A percentile compares a stretch with the other conserved stretches of the same genome.
These are phyloP conservation scores for Prunella strophiata DNA, from an alignment of 2,797 vertebrate genomes.

Conservation along the genomic window DNA sequence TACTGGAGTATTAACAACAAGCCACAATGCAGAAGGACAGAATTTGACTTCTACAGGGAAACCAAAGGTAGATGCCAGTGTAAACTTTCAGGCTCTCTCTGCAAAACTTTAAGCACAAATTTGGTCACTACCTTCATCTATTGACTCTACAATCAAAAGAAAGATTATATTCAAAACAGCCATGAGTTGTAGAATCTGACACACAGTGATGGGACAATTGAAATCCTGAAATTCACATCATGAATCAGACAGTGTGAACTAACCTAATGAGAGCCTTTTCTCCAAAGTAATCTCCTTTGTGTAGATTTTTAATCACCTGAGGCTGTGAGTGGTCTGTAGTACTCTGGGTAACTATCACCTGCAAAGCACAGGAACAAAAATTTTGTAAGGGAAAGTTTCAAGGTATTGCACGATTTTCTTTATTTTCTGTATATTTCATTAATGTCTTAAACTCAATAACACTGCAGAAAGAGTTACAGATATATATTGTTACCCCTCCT, in stretches of 20 bases:
- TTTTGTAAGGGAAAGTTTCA: neutral
- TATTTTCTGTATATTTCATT: neutral
- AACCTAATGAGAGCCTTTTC: conserved; percentile 96
- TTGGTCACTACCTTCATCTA: neutral
- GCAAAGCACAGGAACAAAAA: neutral
- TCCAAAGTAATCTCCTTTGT: conserved; percentile 93
- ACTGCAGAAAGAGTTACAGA: neutral
- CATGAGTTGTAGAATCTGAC: neutral
- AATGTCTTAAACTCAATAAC: neutral
- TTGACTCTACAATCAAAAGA: neutral
- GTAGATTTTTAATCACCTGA: conserved; percentile 88
- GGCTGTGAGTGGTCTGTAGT: conserved; percentile 81
- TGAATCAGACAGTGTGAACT: neutral
- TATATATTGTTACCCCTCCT: neutral
- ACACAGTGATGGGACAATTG: neutral
- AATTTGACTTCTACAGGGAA: neutral
- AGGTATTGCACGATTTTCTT: neutral
- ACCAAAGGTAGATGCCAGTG: neutral
- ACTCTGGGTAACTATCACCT: conserved; percentile 93
- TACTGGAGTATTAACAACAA: neutral
- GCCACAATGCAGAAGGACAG: neutral
- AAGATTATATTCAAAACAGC: neutral
- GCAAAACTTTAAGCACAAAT: neutral
- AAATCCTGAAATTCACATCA: neutral
- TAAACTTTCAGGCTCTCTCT: neutral